Evolutionary conservation across 2,113 vertebrate species (phyloP).

Genomic region (Sterrhoptilus dennistouni): DNA sequence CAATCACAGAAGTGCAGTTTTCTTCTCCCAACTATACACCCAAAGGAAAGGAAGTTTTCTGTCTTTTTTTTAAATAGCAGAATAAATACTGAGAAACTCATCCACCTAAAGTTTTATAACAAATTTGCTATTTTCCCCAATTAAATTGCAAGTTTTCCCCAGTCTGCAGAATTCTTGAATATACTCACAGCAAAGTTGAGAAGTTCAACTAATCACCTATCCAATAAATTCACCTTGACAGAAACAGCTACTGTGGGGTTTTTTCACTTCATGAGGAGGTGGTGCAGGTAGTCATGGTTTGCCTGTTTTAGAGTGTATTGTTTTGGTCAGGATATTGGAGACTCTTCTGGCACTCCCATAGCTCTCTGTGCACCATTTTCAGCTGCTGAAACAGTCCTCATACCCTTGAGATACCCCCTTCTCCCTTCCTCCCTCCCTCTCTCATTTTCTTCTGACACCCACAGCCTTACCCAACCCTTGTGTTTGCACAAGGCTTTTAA

Average conservation of each 20-base stretch:
- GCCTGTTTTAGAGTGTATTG: not conserved
- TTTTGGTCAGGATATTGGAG: not conserved
- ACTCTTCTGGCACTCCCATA: not conserved
- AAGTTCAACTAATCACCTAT: not conserved
- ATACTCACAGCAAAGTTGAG: not conserved
- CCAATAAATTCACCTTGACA: not conserved
- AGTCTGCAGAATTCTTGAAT: not conserved
- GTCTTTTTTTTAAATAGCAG: not conserved
- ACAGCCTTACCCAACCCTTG: not conserved
- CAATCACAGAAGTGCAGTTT: fast-evolving
- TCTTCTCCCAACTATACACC: not conserved
- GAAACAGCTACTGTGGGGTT: not conserved
- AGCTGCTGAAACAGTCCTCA: not conserved
- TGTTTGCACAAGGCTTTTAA: not conserved
- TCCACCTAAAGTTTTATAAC: not conserved
- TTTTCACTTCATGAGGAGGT: not conserved
- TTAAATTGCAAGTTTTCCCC: not conserved
- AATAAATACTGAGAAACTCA: not conserved
- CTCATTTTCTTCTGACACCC: not conserved
- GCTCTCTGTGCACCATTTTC: not conserved
- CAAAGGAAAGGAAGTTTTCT: not conserved
- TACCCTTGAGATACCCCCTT: not conserved
- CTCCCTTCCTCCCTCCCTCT: not conserved
- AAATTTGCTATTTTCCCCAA: not conserved
- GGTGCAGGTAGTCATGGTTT: not conserved